Conservation (phyloP, 2,797 vertebrate genomes). For the Chiloscyllium punctatum region DNA sequence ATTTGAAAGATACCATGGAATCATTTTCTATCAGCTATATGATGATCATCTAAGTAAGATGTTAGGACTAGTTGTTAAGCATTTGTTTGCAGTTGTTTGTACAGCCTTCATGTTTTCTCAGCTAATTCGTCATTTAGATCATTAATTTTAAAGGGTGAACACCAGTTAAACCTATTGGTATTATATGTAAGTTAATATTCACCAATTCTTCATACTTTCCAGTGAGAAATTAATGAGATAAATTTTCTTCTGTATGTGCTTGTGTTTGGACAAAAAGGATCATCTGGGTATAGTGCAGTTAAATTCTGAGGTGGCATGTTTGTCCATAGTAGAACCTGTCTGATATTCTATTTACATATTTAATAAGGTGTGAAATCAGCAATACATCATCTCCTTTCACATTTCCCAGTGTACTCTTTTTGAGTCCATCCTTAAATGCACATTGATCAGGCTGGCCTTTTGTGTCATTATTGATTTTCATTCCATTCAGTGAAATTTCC, state of each 20-base stretch:
- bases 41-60: not conserved
- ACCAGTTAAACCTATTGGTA: not conserved
- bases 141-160: not conserved
- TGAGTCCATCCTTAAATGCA: not conserved
- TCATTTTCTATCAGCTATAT: not conserved
- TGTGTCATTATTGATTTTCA: not conserved
- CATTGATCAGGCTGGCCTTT: not conserved
- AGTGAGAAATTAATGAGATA: not conserved
- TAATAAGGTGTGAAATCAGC: not conserved
- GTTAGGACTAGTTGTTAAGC: not conserved
- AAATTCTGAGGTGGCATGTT: not conserved
- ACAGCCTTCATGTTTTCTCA: not conserved
- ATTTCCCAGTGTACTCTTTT: not conserved
- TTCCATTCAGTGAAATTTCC: no score
- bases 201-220: not conserved
- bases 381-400: not conserved
- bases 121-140: not conserved
- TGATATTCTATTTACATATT: not conserved
- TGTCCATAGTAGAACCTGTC: not conserved
- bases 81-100: no score
- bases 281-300: not conserved
- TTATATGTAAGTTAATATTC: not conserved
- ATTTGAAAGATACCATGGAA: not conserved
- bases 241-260: not conserved
- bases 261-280: no score